Evolutionary conservation across 2,113 vertebrate species (phyloP).

Genomic region (Myrmecophaga tridactyla): DNA sequence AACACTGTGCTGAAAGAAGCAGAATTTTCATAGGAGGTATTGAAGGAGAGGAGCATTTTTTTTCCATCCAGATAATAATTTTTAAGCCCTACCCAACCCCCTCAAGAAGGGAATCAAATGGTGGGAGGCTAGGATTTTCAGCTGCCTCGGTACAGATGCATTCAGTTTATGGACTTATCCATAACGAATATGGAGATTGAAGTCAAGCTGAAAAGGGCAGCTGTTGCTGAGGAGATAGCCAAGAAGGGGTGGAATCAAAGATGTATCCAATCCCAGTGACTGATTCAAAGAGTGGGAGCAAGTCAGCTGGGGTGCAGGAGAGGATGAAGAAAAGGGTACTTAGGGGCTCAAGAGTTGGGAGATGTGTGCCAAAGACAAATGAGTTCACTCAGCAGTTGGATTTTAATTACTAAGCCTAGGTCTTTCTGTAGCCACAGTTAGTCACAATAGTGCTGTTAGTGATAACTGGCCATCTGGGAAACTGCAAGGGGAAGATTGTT

Average conservation of each 20-base stretch:
- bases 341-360: neutral
- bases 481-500: neutral
- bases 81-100: slow-evolving; percentile 6
- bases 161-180: slow-evolving; percentile 46
- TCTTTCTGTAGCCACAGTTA: neutral
- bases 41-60: neutral
- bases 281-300: neutral
- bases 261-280: neutral
- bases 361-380: neutral
- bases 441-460: neutral
- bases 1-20: neutral
- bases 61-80: slow-evolving; percentile 19
- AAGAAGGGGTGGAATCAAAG: slow-evolving; percentile 28
- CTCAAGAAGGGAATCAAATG: neutral
- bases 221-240: slow-evolving; percentile 53
- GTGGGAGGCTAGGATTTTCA: slow-evolving; percentile 61
- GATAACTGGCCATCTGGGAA: neutral
- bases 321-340: neutral
- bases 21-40: neutral
- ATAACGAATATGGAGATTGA: slow-evolving; percentile 25
- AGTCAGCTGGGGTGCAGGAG: neutral
- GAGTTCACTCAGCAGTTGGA: neutral
- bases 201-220: slow-evolving; percentile 66
- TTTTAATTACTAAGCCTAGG: neutral
- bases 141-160: slow-evolving; percentile 58